Conservation (phyloP, 1,140 invertebrate genomes). For the Caenorhabditis briggsae region DNA sequence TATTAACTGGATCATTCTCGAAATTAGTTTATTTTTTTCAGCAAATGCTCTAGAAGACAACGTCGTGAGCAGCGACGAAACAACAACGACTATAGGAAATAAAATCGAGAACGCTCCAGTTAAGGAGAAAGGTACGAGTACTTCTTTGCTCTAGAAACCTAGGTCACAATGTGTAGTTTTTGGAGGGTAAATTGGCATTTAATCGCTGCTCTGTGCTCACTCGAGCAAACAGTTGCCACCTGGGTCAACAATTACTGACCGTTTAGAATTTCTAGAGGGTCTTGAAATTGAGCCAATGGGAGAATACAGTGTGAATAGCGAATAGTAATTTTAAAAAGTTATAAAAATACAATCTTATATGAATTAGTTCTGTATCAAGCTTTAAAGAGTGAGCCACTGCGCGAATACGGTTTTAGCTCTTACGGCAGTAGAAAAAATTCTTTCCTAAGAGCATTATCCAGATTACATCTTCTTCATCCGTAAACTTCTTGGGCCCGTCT, state of each 20-base stretch:
- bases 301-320: too few species aligned
- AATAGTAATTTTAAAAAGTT: too few species aligned
- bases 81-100: background rate
- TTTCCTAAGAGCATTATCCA: constrained; percentile 23
- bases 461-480: background rate
- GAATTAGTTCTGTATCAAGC: too few species aligned
- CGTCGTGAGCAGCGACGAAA: background rate
- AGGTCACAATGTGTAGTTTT: background rate
- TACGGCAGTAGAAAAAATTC: constrained; percentile 1
- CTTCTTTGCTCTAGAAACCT: background rate
- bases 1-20: background rate
- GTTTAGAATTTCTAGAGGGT: background rate
- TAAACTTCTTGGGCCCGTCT: background rate
- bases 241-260: constrained; percentile 27
- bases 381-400: too few species aligned
- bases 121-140: background rate
- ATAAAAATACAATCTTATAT: too few species aligned
- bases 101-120: background rate
- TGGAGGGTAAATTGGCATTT: constrained; percentile 13
- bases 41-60: background rate
- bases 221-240: constrained; percentile 27
- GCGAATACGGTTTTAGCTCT: background rate
- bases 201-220: background rate
- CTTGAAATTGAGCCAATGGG: too few species aligned
- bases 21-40: background rate